Conservation (phyloP, 2,797 vertebrate genomes). For the Falco columbarius region DNA sequence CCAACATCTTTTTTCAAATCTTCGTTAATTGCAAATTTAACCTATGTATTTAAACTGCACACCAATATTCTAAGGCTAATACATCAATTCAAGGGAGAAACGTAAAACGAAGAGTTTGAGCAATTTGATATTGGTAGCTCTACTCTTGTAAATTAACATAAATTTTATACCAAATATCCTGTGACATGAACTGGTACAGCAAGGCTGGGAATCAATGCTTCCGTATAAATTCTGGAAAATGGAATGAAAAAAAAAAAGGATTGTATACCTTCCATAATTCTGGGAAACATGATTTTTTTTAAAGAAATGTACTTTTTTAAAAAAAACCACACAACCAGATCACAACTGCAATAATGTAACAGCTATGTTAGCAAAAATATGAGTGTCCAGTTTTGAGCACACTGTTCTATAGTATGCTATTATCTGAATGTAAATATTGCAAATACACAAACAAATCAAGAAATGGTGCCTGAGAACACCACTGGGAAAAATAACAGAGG, state of each 20-base stretch:
- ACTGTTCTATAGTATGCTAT: neutral
- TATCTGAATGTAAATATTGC: neutral
- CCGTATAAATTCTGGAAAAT: neutral
- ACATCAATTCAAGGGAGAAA: neutral
- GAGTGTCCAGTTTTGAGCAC: neutral
- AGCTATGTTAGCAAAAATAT: neutral
- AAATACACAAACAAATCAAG: neutral
- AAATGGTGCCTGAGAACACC: neutral
- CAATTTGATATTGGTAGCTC: neutral
- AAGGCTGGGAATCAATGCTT: neutral
- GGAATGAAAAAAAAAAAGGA: neutral
- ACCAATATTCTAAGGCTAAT: neutral
- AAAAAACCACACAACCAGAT: neutral
- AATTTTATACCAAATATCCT: neutral
- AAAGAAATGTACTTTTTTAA: neutral
- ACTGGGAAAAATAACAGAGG: neutral
- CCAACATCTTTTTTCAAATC: neutral
- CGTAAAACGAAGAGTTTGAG: neutral
- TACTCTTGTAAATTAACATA: neutral
- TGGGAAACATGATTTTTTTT: neutral
- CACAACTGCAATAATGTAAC: neutral
- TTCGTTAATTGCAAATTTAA: neutral
- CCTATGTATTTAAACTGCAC: neutral
- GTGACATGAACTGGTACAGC: neutral
- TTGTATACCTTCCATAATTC: neutral